phyloP scores from a whole-genome alignment of 2,113 vertebrate genomes.

The Narcine bancroftii region DNA sequence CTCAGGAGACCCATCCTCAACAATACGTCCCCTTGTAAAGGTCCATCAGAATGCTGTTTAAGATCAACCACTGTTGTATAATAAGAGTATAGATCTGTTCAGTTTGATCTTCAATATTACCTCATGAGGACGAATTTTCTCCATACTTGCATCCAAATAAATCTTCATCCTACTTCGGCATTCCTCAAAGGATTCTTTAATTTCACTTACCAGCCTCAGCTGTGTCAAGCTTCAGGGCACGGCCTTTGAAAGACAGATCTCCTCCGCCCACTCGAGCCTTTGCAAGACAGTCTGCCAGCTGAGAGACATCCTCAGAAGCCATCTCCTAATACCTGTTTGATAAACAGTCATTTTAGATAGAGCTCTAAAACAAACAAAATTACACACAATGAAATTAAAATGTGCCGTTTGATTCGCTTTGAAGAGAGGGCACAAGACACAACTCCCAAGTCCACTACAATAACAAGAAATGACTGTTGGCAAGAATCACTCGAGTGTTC shows the following conservation, averaged over 20 bases:
- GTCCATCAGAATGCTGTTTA: no score
- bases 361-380: not conserved
- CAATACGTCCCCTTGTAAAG: no score
- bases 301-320: conserved; percentile 84
- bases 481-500: no score
- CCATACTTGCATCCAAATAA: not conserved
- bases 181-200: not conserved
- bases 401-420: not conserved
- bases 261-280: conserved; percentile 77
- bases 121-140: no score
- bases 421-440: not conserved
- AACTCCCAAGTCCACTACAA: not conserved
- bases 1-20: no score
- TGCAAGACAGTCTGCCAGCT: conserved; percentile 79
- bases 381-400: not conserved
- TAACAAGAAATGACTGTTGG: not conserved
- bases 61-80: no score
- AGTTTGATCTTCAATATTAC: no score
- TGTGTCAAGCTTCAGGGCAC: conserved; percentile 82
- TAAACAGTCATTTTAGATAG: not conserved
- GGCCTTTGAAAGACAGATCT: conserved; percentile 90
- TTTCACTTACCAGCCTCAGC: conserved; percentile 77
- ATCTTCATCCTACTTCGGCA: not conserved
- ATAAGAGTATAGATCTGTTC: no score
- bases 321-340: conserved; percentile 49